Evolutionary conservation across 2,888 invertebrate species (phyloP), one percentile per base, ranked within the genome.

Genomic region (Netelia inedita): DNA sequence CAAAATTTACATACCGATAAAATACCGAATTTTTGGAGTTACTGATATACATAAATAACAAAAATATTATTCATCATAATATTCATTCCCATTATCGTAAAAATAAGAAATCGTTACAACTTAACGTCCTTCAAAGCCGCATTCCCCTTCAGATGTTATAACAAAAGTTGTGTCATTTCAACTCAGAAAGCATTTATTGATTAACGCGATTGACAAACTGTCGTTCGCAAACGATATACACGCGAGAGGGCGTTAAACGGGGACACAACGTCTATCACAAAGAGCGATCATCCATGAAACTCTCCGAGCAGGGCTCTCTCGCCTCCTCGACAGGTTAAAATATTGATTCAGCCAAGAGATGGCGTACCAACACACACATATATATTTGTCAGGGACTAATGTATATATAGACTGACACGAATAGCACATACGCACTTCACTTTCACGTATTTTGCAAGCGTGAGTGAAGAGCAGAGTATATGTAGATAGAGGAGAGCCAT

Each of bases 271-370:
- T 74, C 63, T 46, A 73, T 78, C 72, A 79, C 21, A 55, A 57
- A 43, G 41, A 43, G 61, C 55, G 59, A 84, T 80, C 61, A 73
- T 61, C 66, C 41, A 63, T 69, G 50, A 21, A 43, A 65, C 19
- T 23, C 16, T 23, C 11, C 53, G 68, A 78, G 73, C 61, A 16
- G 61, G n/a, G 6, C 11, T 19, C 6, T 55, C 61, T 74, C 61
- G 69, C 46, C 16, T 55, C 23, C 21, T 19, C 55, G 80, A 79
- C 74, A 85, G 82, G 86, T 88, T 88, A 82, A 89, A 90, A 86
- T 87, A 89, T 90, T 88, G 90, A 89, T 89, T 87, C 41, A 78
- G 16, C 46, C 14, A n/a, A 46, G 23, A 53, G 21, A 75, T 50
- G 76, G 21, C 10, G 46, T 68, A 87, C 10, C 82, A 85, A 10